These are phyloP conservation scores for Lasius platythorax DNA, from an alignment of 2,888 invertebrate species.

Conservation along the genomic window DNA sequence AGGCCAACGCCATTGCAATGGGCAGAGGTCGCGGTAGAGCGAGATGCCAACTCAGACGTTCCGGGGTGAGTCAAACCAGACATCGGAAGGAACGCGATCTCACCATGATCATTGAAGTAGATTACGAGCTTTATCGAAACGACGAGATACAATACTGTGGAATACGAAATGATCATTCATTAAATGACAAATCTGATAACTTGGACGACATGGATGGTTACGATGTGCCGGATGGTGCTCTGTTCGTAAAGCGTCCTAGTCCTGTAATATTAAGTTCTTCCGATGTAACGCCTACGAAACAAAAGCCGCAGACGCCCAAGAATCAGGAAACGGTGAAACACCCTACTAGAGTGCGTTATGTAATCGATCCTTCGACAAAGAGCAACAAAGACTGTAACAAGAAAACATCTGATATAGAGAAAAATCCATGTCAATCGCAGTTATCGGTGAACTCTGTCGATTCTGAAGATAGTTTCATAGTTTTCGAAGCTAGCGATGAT, in stretches of 20 bases:
- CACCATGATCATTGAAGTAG: slow-evolving; percentile 58
- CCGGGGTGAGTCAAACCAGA: slow-evolving; percentile 80
- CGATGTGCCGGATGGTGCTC: slow-evolving; percentile 45
- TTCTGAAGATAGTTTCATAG: slow-evolving; percentile 81
- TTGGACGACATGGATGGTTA: slow-evolving; percentile 45
- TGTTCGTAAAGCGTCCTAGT: background rate
- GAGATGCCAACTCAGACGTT: slow-evolving; percentile 77
- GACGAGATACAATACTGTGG: background rate
- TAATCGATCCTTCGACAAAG: slow-evolving; percentile 45
- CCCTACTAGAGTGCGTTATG: slow-evolving; percentile 66
- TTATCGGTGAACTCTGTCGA: slow-evolving; percentile 80
- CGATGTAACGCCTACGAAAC: slow-evolving; percentile 65
- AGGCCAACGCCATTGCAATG: slow-evolving; percentile 69
- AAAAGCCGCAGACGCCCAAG: slow-evolving; percentile 57
- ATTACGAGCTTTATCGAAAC: slow-evolving; percentile 58
- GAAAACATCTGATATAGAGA: background rate
- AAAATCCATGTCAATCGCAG: slow-evolving; percentile 62
- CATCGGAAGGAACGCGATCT: slow-evolving; percentile 78
- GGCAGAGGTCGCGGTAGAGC: slow-evolving; percentile 77
- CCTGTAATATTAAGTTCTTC: slow-evolving; percentile 61
- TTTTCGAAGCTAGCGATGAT: slow-evolving; percentile 73
- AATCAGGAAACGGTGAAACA: slow-evolving; percentile 49
- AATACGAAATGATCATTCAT: slow-evolving; percentile 1
- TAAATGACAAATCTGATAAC: slow-evolving; percentile 35
- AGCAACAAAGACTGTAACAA: slow-evolving; percentile 25